Evolutionary conservation across 2,797 vertebrate species (phyloP).

Genomic region (Basileuterus tristriatus): DNA sequence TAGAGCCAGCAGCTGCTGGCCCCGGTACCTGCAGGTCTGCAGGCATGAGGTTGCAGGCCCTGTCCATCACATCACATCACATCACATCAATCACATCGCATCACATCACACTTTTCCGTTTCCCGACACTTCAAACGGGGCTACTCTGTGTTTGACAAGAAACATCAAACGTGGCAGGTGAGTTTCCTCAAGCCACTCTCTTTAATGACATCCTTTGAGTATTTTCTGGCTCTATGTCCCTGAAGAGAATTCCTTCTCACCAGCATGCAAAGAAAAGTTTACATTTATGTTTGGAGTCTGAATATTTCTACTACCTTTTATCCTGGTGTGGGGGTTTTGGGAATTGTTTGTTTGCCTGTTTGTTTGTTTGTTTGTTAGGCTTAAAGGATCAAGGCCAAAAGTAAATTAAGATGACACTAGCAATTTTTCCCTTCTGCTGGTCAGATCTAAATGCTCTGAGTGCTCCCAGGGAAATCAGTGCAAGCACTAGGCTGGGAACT

Average conservation of each 20-base stretch:
- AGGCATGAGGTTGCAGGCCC: not conserved
- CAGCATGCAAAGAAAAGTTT: not conserved
- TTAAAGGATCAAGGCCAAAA: not conserved
- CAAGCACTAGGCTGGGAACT: not conserved
- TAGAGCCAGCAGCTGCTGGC: conserved; percentile 23
- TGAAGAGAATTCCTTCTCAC: not conserved
- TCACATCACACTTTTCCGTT: not conserved
- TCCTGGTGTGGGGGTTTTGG: accelerated
- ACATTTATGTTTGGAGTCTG: not conserved
- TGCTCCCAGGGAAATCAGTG: not conserved
- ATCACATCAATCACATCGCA: not conserved
- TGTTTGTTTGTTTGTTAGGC: not conserved
- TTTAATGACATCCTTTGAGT: conserved; percentile 17
- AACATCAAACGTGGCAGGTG: conserved; percentile 48
- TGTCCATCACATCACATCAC: not conserved
- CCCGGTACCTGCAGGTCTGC: not conserved
- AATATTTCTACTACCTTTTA: not conserved
- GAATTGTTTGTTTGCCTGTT: not conserved
- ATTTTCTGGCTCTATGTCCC: not conserved
- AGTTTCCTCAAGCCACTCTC: conserved; percentile 28
- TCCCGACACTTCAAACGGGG: not conserved
- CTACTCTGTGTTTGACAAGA: not conserved
- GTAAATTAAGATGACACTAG: not conserved
- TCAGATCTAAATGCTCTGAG: not conserved
- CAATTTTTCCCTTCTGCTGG: not conserved